These are phyloP conservation scores for Alca torda DNA, from an alignment of 2,797 vertebrate genomes.

Conservation along the genomic window DNA sequence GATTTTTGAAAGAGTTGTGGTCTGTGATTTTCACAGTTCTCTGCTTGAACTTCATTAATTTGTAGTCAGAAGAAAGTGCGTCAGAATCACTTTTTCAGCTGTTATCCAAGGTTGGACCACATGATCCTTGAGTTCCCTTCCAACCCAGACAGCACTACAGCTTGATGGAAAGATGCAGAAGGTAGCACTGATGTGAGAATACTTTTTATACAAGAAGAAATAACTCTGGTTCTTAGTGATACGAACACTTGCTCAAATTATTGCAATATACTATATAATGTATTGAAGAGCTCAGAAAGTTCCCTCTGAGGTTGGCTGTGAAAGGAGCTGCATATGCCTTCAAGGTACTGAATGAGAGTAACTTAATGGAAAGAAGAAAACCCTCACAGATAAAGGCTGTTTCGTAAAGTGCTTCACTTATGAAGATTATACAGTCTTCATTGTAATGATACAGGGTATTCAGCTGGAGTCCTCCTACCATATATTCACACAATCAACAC, in stretches of 20 bases:
- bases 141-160: background rate
- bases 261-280: background rate
- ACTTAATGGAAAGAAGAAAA: background rate
- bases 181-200: background rate
- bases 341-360: background rate
- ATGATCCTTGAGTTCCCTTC: background rate
- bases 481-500: background rate
- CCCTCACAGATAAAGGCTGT: background rate
- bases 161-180: background rate
- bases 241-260: background rate
- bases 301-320: background rate
- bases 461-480: background rate
- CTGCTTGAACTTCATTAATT: background rate
- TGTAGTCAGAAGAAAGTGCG: background rate
- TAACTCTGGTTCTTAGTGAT: background rate
- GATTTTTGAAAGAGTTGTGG: background rate
- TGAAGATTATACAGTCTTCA: background rate
- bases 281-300: background rate
- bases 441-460: background rate
- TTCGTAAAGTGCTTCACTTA: background rate
- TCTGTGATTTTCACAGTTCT: background rate
- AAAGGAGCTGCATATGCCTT: background rate
- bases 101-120: background rate
- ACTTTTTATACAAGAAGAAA: background rate
- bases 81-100: background rate